Conservation (phyloP, 2,888 invertebrate species). For the Vanessa cardui region DNA sequence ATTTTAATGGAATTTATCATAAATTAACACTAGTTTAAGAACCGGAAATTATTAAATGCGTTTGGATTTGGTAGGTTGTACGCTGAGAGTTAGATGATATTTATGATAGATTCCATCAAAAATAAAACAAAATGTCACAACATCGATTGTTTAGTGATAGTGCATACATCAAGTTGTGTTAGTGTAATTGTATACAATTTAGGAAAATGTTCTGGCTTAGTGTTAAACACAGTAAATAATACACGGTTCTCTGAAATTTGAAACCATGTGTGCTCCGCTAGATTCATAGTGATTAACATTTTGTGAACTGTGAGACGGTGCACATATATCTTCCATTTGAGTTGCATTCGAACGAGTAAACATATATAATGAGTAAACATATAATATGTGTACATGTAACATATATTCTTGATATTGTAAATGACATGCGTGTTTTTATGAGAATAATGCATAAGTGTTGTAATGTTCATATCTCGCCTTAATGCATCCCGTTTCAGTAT, state of each 20-base stretch:
- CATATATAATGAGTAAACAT: constrained; percentile 25
- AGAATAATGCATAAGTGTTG: constrained; percentile 10
- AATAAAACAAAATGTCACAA: constrained; percentile 30
- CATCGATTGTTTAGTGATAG: constrained; percentile 43
- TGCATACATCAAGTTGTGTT: constrained; percentile 35
- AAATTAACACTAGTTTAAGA: too few species aligned
- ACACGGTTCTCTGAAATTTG: constrained; percentile 20
- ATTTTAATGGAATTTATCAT: constrained; percentile 23
- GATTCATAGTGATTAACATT: constrained; percentile 13
- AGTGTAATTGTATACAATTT: constrained; percentile 25
- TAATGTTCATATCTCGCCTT: constrained; percentile 28
- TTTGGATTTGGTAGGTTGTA: not conserved
- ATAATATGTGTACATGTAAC: not conserved
- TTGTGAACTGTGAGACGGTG: constrained; percentile 13
- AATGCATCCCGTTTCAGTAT: constrained; percentile 30
- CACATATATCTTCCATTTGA: constrained; percentile 17
- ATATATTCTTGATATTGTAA: not conserved
- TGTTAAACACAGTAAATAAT: constrained; percentile 24
- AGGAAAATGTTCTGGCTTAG: constrained; percentile 9
- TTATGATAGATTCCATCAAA: constrained; percentile 20
- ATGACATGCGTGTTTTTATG: constrained; percentile 10
- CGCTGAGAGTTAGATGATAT: not conserved
- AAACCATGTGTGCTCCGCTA: constrained; percentile 21
- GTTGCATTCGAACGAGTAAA: constrained; percentile 36
- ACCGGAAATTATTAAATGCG: too few species aligned